Conservation (phyloP, 2,113 vertebrate species). For the Dipodomys stephensi region DNA sequence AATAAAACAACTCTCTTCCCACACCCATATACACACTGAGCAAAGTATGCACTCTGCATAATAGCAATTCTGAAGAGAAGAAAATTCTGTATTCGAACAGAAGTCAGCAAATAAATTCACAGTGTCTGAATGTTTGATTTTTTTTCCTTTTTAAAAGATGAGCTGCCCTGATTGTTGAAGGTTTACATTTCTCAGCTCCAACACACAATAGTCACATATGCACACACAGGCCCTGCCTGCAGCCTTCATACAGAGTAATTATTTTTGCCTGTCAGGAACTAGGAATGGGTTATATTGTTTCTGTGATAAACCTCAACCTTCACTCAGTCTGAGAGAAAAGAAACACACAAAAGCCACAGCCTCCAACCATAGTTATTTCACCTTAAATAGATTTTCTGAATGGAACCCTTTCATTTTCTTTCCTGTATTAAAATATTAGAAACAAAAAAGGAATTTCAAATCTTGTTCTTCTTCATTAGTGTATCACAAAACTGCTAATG, state of each 20-base stretch:
- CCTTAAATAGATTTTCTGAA: slow-evolving; percentile 67
- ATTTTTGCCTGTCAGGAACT: slow-evolving; percentile 52
- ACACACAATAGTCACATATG: slow-evolving; percentile 34
- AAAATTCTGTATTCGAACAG: slow-evolving; percentile 40
- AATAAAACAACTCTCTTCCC: background rate
- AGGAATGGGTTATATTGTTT: background rate
- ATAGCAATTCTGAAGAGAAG: slow-evolving; percentile 47
- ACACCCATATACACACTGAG: background rate
- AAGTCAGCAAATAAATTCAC: slow-evolving; percentile 44
- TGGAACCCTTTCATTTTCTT: slow-evolving; percentile 53
- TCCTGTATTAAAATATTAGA: slow-evolving; percentile 63
- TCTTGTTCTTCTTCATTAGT: slow-evolving; percentile 80
- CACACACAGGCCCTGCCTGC: background rate
- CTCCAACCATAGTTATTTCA: slow-evolving; percentile 48
- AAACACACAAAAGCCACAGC: background rate
- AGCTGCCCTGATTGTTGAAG: slow-evolving; percentile 45
- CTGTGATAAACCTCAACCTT: background rate
- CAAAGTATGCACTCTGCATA: background rate
- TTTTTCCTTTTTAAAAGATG: slow-evolving; percentile 65
- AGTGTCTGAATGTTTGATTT: slow-evolving; percentile 12
- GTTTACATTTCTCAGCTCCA: slow-evolving; percentile 50
- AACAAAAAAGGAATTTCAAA: slow-evolving; percentile 74
- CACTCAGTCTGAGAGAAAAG: slow-evolving; percentile 53
- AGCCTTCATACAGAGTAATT: slow-evolving; percentile 59
- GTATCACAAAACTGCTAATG: slow-evolving; percentile 83